Evolutionary conservation across 2,888 invertebrate species (phyloP), one percentile per base, ranked within the genome.

Genomic region (Macaria notata): DNA sequence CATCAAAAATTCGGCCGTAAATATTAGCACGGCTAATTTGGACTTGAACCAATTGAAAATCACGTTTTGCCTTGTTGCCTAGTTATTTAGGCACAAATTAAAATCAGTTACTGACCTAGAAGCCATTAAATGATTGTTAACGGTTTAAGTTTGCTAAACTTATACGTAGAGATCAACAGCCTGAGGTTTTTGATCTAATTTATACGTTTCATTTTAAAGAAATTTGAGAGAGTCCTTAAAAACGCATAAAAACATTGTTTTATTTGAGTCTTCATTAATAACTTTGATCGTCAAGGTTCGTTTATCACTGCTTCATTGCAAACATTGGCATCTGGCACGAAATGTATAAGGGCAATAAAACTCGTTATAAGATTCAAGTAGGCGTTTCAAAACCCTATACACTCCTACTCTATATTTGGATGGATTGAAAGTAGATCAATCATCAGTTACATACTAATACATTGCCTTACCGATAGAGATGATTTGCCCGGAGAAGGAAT

Each of bases 401-500:
- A 8, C 31, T 41, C 36, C 9, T 50, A 42, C 31, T 31, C 42
- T 42, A 42, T 42, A 39, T 30, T 9, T 31, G 9, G 9, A 41
- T 2, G 9, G 9, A n/a, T 6, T 31, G 9, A 49, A 43, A 4
- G 33, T 33, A 33, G 7, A 4, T 49, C 38, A 31, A 19, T 19
- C 2, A 36, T 7, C 2, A 19, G 19, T 19, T 19, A 19, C 19
- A 19, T 19, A 19, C 2, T 38, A 38, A 8, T 38, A 38, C 38
- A 38, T 38, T 9, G 8, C 36, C 88, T 92, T 83, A 96, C 96
- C 95, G 71, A 96, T 96, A 54, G 94, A 93, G 71, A 96, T 96
- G 49, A 94, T 93, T 66, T 93, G 92, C 59, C 93, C 93, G 7
- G 96, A 95, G 68, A 98, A 95, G 0, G 96, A 95, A 79, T 98